Conservation (phyloP, 1,140 invertebrate species). For the Cydia pomonella region DNA sequence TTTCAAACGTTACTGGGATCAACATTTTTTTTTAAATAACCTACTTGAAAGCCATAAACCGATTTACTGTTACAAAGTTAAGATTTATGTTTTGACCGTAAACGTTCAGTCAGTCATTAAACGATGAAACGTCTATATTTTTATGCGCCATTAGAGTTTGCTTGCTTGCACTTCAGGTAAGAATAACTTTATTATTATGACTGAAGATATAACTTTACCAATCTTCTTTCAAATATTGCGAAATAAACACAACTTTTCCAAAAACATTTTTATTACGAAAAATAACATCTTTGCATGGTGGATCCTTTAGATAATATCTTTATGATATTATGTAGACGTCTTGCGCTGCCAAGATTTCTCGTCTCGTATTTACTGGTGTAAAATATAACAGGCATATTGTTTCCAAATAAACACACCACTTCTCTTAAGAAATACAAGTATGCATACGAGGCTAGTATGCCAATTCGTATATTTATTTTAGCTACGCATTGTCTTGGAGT, state of each 20-base stretch:
- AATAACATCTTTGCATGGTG: slow-evolving; percentile 14
- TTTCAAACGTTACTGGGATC: neutral
- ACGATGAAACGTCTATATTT: slow-evolving; percentile 56
- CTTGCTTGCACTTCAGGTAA: slow-evolving; percentile 51
- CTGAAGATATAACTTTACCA: slow-evolving; percentile 47
- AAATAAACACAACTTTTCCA: slow-evolving; percentile 3
- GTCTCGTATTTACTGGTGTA: slow-evolving; percentile 4
- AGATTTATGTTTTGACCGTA: slow-evolving; percentile 48
- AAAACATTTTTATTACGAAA: slow-evolving; percentile 9
- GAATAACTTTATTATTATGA: slow-evolving; percentile 54
- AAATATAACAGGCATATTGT: slow-evolving; percentile 18
- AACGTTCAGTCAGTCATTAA: slow-evolving; percentile 52
- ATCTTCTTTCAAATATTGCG: slow-evolving; percentile 36
- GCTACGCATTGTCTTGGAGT: no score
- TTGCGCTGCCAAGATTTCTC: slow-evolving; percentile 16
- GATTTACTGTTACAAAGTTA: slow-evolving; percentile 37
- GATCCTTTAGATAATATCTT: slow-evolving; percentile 27
- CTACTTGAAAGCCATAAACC: slow-evolving; percentile 26
- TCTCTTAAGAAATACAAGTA: neutral
- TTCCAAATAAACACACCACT: neutral
- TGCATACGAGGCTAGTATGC: neutral
- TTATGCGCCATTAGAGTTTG: slow-evolving; percentile 59
- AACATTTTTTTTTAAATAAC: neutral
- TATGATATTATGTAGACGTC: neutral
- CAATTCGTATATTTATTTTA: neutral